Conservation (phyloP, 2,797 vertebrate genomes). For the Falco rusticolus region DNA sequence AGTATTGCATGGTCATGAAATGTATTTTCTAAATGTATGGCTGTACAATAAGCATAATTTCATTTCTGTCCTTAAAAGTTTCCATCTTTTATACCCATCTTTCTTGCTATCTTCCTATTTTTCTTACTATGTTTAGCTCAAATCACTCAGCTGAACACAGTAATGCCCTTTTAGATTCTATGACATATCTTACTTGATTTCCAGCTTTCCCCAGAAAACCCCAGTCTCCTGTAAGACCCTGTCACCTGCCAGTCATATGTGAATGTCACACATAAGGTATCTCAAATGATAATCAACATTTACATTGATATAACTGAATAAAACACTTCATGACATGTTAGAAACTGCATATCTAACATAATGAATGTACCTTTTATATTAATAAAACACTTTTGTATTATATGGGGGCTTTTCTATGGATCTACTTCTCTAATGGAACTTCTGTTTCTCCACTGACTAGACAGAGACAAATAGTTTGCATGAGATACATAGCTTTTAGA, state of each 20-base stretch:
- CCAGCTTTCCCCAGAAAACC: not conserved
- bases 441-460: not conserved
- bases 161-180: not conserved
- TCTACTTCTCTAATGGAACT: not conserved
- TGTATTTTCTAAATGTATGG: not conserved
- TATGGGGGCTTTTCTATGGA: not conserved
- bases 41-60: not conserved
- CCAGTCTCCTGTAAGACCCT: not conserved
- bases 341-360: not conserved
- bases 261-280: not conserved
- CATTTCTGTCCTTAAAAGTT: not conserved
- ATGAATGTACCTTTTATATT: not conserved
- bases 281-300: not conserved
- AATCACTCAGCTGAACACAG: not conserved
- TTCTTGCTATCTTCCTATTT: not conserved
- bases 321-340: not conserved
- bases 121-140: not conserved
- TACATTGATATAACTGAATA: not conserved
- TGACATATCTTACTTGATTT: not conserved
- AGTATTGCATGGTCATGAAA: not conserved
- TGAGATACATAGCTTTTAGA: not conserved
- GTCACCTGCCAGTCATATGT: not conserved
- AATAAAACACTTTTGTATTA: not conserved
- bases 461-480: not conserved
- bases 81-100: not conserved